A percentile compares a stretch with the other conserved stretches of the same genome.
These are phyloP conservation scores for Podotricha telesiphe DNA, from an alignment of 2,888 invertebrate species.

Conservation along the genomic window DNA sequence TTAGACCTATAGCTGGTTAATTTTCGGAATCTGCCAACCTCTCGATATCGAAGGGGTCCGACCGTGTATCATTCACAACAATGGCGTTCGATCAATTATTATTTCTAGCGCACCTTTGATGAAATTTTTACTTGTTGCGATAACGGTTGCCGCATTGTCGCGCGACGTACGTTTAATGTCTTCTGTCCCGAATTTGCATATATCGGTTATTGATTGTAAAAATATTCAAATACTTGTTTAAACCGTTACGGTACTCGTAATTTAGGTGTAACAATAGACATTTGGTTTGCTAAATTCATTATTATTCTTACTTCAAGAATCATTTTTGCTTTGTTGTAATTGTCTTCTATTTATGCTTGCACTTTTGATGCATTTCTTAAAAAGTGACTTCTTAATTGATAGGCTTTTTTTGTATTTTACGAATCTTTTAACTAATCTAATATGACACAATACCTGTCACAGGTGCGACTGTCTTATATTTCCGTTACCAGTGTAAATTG, in stretches of 20 bases:
- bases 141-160: slow-evolving; percentile 80
- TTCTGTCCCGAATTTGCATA: slow-evolving; percentile 75
- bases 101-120: slow-evolving; percentile 80
- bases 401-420: neutral
- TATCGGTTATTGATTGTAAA: slow-evolving; percentile 83
- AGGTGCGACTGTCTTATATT: slow-evolving; percentile 49
- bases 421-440: neutral
- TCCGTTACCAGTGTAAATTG: slow-evolving; percentile 52
- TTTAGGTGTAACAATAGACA: slow-evolving; percentile 56
- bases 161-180: slow-evolving; percentile 65
- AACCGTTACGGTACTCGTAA: slow-evolving; percentile 75
- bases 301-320: neutral
- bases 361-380: neutral
- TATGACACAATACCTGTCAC: neutral
- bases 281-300: slow-evolving; percentile 62
- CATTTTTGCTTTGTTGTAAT: slow-evolving; percentile 53
- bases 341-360: too few species aligned
- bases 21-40: slow-evolving; percentile 78
- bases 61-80: slow-evolving; percentile 74
- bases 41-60: slow-evolving; percentile 65
- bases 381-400: too few species aligned
- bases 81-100: slow-evolving; percentile 79
- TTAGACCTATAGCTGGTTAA: slow-evolving; percentile 82
- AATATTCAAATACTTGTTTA: slow-evolving; percentile 79
- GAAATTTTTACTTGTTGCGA: slow-evolving; percentile 78